phyloP scores from a whole-genome alignment of 2,797 vertebrate genomes.

The Hirundo rustica region DNA sequence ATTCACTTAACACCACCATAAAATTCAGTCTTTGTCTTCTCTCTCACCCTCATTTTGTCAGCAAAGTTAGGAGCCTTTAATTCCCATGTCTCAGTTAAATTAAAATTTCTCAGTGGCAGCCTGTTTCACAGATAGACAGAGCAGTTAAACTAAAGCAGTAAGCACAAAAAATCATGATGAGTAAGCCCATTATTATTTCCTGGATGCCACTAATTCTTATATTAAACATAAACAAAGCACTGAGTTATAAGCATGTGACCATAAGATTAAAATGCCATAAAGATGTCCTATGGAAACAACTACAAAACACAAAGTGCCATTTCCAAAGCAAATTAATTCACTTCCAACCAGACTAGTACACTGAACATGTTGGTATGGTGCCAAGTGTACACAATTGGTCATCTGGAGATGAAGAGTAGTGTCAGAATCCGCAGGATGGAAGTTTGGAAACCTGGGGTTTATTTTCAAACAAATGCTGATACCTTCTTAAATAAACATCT shows the following conservation, averaged over 20 bases:
- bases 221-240: conserved; percentile 4
- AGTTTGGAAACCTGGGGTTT: not conserved
- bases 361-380: not conserved
- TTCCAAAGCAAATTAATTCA: conserved; percentile 8
- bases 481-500: not conserved
- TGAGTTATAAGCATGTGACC: not conserved
- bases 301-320: not conserved
- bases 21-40: not conserved
- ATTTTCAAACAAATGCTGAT: not conserved
- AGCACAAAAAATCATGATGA: conserved; percentile 12
- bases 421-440: not conserved
- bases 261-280: not conserved
- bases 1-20: conserved; percentile 1
- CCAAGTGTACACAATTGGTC: not conserved
- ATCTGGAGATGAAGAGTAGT: not conserved
- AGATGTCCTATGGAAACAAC: not conserved
- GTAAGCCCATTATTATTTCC: not conserved
- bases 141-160: conserved; percentile 1
- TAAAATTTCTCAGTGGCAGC: conserved; percentile 44
- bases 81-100: conserved; percentile 7
- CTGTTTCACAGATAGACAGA: conserved; percentile 2
- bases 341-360: not conserved
- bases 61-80: conserved; percentile 43
- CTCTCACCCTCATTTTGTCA: not conserved
- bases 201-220: not conserved